phyloP scores from a whole-genome alignment of 2,797 vertebrate genomes.

The Myotis findleyi region DNA sequence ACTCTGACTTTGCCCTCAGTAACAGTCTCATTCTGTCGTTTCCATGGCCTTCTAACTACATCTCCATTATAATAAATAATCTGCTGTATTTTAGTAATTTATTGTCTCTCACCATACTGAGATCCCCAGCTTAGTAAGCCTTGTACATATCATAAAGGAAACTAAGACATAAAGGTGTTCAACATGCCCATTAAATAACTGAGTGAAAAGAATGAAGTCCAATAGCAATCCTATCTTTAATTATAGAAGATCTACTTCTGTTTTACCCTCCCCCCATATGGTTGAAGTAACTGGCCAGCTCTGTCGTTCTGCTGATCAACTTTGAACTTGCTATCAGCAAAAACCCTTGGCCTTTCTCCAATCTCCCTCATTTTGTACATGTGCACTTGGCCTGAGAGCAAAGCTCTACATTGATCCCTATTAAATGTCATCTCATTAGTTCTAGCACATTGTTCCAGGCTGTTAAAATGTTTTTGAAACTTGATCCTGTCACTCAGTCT shows the following conservation, averaged over 20 bases:
- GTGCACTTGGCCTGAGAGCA: conserved; percentile 25
- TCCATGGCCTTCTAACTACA: conserved; percentile 1
- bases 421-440: conserved; percentile 24
- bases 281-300: conserved; percentile 10
- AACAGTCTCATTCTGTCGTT: conserved; percentile 20
- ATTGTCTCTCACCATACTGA: conserved; percentile 33
- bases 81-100: conserved; percentile 20
- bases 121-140: background rate
- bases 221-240: background rate
- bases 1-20: background rate
- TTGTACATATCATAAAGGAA: background rate
- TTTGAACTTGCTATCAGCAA: conserved; percentile 48
- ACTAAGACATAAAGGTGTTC: background rate
- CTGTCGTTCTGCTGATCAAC: background rate
- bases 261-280: background rate
- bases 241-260: background rate
- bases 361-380: conserved; percentile 31
- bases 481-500: conserved; percentile 50
- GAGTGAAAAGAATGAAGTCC: background rate
- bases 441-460: conserved; percentile 1
- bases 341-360: conserved; percentile 36
- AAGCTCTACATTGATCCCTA: conserved; percentile 12
- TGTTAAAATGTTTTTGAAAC: conserved; percentile 55
- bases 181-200: background rate
- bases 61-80: background rate